Evolutionary conservation across 1,140 invertebrate genomes (phyloP), one percentile per base, ranked within the genome.

Genomic region (Zaprionus tsacasi): DNA sequence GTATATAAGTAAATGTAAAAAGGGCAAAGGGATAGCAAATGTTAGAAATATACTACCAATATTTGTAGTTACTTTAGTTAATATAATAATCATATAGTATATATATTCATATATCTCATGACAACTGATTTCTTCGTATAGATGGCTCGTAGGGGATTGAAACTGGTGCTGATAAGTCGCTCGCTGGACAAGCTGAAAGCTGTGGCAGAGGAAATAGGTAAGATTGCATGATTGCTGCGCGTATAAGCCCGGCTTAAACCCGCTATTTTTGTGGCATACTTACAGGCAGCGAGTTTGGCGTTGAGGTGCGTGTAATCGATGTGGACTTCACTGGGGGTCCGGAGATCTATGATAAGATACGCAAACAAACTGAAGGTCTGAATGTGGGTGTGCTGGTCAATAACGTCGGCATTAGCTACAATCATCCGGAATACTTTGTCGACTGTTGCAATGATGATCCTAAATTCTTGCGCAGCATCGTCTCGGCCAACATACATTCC

Each of bases 361-460:
- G 95, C 27, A 95, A 95, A 77, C 94, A 96, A 61, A 94, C 98
- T 8, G 93, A 93, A 8, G 96, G 95, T 2, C 93, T 99, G 2
- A 97, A 99, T 91, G 96, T 99, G 70, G 98, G 97, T 1, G 96
- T 98, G 15, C 93, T 99, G 10, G 95, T 99, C 6, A 99, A 99
- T 93, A 99, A 99, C 93, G 98, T 99, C 0, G 99, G 98, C 4
- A 95, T 98, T 71, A 97, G 97, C 60, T 99, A 99, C 92, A 93
- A 95, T 0, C 95, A 97, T 92, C 98, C 98, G 0, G 96, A 98
- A 87, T 96, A 96, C 81, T 97, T 98, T 91, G 93, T 96, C 1
- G 94, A 96, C 13, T 91, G 96, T 1, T 93, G 94, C 7, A 94
- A 96, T 59, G 93, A 93, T 79, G 76, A 92, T 74, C 93, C 95